Base-by-base conservation (phyloP, 2,113 vertebrate species). In the Himantopus leucocephalus region DNA sequence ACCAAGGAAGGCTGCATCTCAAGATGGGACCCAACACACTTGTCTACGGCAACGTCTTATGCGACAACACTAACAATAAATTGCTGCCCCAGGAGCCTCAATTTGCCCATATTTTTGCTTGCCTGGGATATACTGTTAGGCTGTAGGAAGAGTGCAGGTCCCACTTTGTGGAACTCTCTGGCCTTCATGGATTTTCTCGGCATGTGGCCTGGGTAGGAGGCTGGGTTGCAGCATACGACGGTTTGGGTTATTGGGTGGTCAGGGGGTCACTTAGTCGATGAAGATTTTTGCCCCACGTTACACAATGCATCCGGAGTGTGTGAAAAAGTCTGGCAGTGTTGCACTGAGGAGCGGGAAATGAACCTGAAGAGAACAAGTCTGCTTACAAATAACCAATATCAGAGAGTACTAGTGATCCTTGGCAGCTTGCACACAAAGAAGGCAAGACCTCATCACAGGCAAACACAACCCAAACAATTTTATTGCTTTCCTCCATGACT, bases 361-460 rank as follows among this genome's bases (percentile, higher is more conserved):
- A 83, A 92, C 35, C 34, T 85, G 85, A 77, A 92, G 12, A 45
- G 70, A 93, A 39, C 19, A 78, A 29, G 17, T 5, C 55, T 95
- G 55, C 74, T 93, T 74, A 43, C 52, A 74, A 83, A 85, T 68
- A 88, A 66, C 1, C 6, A 90, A 4, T 79, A 50, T 85, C 26
- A 27, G 75, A 79, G 53, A 43, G 68, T n/a, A 75, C 19, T 92
- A 72, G 82, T 55, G 67, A 83, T 62, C 35, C 45, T 67, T 74
- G 79, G 48, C 71, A 96, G 63, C 37, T 66, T 85, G 50, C 45
- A 43, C 59, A 58, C 71, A 92, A 85, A 93, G 58, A 56, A 88
- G 35, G 53, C n/a, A 88, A 82, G 85, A 85, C n/a, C 50, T 90
- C 27, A 10, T 92, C 85, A 41, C 13, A 32, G 62, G 39, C 55